Base-by-base conservation (phyloP, 2,113 vertebrate genomes). In the Rhadina sibilatrix region DNA sequence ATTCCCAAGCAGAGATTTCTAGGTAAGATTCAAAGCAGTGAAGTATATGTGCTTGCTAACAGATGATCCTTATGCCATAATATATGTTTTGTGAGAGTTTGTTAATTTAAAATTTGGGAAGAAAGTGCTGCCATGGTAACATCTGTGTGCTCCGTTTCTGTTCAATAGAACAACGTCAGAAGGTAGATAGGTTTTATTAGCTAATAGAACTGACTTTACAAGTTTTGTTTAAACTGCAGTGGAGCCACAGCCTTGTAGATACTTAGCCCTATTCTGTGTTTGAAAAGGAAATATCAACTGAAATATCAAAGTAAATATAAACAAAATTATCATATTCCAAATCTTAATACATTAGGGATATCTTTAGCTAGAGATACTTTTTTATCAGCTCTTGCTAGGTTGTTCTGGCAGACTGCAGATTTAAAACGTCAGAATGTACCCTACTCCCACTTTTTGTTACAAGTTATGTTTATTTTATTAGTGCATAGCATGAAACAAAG, bases 1-100 rank as follows among this genome's bases (percentile, higher is more conserved):
- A 99, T 97, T 99, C 99, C 10, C 99, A 99, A 97, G 98, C 99
- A 65, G 99, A 99, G 92, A 99, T 99, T 91, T 99, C 99, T 76
- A 99, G 98, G 99, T 99, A 98, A 98, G 98, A 70, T 40, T 87
- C 60, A 49, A 66, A 90, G 72, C 69, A 94, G 44, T 74, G 42
- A 82, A 61, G 25, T 70, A 7, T 52, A 42, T 2, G 1, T 71
- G 10, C 60, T 92, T 94, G 61, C 70, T 85, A 74, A 91, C 47
- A 50, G 27, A 33, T 86, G 44, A 64, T 80, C 37, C 35, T 52
- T 91, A 30, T 92, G 54, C 53, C 63, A 7, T 47, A 68, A 5
- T 64, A 6, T 1, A 13, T 52, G 12, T 66, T 30, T 59, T 71
- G 13, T 91, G 57, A 69, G 35, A 49, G 27, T 42, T 92, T 66